Evolutionary conservation across 2,797 vertebrate genomes (phyloP).

Genomic region (Geotrypetes seraphini): DNA sequence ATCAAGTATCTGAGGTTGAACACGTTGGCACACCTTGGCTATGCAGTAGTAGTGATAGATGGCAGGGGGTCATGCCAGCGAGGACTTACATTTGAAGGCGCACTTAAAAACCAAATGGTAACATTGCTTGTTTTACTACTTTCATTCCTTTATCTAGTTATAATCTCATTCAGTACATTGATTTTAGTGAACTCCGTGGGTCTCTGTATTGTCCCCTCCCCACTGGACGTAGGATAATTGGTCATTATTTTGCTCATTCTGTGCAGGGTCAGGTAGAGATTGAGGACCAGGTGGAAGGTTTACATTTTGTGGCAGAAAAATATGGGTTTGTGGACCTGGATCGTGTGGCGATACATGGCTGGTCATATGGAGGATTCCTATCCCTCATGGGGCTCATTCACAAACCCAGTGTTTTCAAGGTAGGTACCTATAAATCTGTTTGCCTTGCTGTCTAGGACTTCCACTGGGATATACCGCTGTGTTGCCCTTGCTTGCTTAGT

Average conservation of each 20-base stretch:
- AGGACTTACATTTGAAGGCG: constrained; percentile 88
- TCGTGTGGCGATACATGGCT: constrained; percentile 90
- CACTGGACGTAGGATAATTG: neutral
- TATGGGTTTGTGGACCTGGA: constrained; percentile 90
- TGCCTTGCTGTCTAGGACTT: neutral
- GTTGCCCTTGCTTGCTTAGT: too few relatives aligned
- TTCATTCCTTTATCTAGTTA: neutral
- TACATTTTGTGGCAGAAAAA: constrained; percentile 87
- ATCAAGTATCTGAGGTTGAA: constrained; percentile 92
- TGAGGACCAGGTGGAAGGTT: constrained; percentile 92
- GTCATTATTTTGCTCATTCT: neutral
- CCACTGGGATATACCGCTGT: too few relatives aligned
- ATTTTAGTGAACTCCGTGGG: neutral
- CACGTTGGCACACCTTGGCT: constrained; percentile 86
- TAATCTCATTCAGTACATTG: too few relatives aligned
- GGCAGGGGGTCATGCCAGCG: constrained; percentile 90
- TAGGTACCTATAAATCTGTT: constrained; percentile 21
- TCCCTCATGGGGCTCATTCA: constrained; percentile 96
- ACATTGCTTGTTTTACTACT: neutral
- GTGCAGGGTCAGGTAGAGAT: constrained; percentile 91
- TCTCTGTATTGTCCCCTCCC: neutral
- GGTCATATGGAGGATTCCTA: constrained; percentile 93
- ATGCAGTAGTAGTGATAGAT: constrained; percentile 90
- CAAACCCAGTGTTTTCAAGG: constrained; percentile 89
- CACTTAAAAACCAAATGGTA: constrained; percentile 96